phyloP scores from a whole-genome alignment of 92 coral and sea anemone genomes.

The Plumapathes pennacea region DNA sequence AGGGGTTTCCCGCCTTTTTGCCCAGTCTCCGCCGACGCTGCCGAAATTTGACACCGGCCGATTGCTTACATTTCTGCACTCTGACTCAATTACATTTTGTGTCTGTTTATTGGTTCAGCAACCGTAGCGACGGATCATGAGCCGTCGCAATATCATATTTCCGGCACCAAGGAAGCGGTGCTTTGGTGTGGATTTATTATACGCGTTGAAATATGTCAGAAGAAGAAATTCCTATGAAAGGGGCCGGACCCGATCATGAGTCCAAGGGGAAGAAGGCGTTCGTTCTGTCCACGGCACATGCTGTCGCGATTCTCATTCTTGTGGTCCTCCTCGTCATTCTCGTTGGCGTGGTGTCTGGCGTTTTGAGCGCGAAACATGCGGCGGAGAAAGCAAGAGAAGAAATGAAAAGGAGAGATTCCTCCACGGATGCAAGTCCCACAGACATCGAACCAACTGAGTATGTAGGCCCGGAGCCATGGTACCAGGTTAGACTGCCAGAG shows the following conservation, averaged over 20 bases:
- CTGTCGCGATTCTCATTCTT: conserved; percentile 36
- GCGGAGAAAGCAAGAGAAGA: conserved; percentile 16
- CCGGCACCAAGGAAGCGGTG: too few species aligned
- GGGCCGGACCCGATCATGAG: not conserved
- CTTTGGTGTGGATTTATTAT: too few species aligned
- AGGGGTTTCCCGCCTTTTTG: too few species aligned
- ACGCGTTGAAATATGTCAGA: conserved; percentile 4
- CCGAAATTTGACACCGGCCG: too few species aligned
- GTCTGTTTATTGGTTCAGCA: too few species aligned
- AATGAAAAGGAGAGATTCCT: not conserved
- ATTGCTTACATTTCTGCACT: too few species aligned
- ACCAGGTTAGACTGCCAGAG: conserved; percentile 61
- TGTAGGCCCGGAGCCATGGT: conserved; percentile 74
- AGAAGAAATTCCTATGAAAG: conserved; percentile 13
- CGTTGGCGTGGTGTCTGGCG: conserved; percentile 80
- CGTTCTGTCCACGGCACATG: conserved; percentile 6
- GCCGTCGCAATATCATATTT: too few species aligned
- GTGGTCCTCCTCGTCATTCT: conserved; percentile 50
- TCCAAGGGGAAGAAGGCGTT: not conserved
- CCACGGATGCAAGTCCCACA: conserved; percentile 20
- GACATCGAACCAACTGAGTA: conserved; percentile 29
- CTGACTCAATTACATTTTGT: too few species aligned
- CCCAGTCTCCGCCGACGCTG: too few species aligned
- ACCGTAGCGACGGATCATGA: too few species aligned
- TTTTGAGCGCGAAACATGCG: conserved; percentile 75